Evolutionary conservation across 2,797 vertebrate genomes (phyloP), one percentile per base, ranked within the genome.

Genomic region (Psittacula echo): DNA sequence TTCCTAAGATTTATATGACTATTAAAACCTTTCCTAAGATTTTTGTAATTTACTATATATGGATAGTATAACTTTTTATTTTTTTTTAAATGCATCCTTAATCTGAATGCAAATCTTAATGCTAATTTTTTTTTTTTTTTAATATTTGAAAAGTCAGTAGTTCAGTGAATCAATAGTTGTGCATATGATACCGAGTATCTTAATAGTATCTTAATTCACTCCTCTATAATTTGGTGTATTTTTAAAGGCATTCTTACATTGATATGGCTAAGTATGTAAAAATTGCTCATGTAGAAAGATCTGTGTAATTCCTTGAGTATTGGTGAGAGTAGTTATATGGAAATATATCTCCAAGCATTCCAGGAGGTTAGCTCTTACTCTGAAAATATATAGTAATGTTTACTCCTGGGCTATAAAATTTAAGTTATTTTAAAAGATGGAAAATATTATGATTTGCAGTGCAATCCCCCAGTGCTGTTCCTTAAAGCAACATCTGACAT

Each of bases 161-260:
- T 80, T 83, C 19, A 60, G 41, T 12, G 9, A 73, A n/a, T 29
- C 13, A 5, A 1, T 34, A 65, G 22, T 42, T 3, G 1, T 53
- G 32, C 7, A 3, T 29, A 20, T 37, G 27, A 42, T 48, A 30
- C 30, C 29, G 1, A 24, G 2, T 60, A 13, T 51, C 13, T 58
- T 75, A 26, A 17, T 23, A 56, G 20, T 30, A 39, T 75, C 61
- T 85, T 44, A 75, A 42, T 78, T 62, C 3, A 19, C 34, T 72
- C 7, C 74, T 48, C n/a, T 27, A 1, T 72, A 37, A 13, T 50
- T 61, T 0, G 0, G 12, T 58, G 29, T 60, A 16, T 65, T 91
- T 66, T 86, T 17, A 54, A 90, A 68, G 39, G 13, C 13, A 15
- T 71, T 68, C 9, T 67, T 50, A 32, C 14, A 11, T n/a, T 85